Base-by-base conservation (phyloP, 2,888 invertebrate species). In the Apantesis nais region DNA sequence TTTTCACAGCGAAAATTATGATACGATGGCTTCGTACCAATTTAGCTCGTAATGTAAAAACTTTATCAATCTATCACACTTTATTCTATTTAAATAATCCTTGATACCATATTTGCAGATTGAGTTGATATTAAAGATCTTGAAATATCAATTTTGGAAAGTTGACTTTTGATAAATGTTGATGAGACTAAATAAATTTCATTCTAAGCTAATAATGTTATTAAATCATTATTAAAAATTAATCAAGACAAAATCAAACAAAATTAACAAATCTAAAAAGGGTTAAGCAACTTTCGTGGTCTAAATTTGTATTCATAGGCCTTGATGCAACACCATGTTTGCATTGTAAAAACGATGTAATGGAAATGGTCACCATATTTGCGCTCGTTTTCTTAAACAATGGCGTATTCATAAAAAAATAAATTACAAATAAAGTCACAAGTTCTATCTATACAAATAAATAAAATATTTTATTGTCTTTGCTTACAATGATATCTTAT, bases 1-100 rank as follows among this genome's bases (percentile, higher is more conserved):
- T 84, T 85, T 80, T 86, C 86, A 86, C 80, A 78, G 81, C 75
- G 83, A 86, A 89, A 89, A 83, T 84, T 82, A 80, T 81, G 82
- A 80, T 77, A 74, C 67, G 69, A 79, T 76, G 78, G 75, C 74
- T 77, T 64, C 68, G 66, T 72, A 68, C 67, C 75, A 80, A 79
- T 80, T 78, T 79, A 37, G 71, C 72, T 78, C 66, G 67, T 73
- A 67, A 74, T 71, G 68, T 67, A 80, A 80, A 78, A 76, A 75
- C 76, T 79, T 81, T 76, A 72, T 72, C 71, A 64, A 68, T 71
- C 66, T 34, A 71, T 75, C 69, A 77, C 16, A 16, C 37, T 74
- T 73, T 62, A 78, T 71, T 68, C 64, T 67, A 72, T 66, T 70
- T 68, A n/a, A 67, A 71, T 64, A 66, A 52, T 67, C 31, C 16